These are phyloP conservation scores for Alentia gelatinosa DNA, from an alignment of 2,888 invertebrate species.

Conservation along the genomic window DNA sequence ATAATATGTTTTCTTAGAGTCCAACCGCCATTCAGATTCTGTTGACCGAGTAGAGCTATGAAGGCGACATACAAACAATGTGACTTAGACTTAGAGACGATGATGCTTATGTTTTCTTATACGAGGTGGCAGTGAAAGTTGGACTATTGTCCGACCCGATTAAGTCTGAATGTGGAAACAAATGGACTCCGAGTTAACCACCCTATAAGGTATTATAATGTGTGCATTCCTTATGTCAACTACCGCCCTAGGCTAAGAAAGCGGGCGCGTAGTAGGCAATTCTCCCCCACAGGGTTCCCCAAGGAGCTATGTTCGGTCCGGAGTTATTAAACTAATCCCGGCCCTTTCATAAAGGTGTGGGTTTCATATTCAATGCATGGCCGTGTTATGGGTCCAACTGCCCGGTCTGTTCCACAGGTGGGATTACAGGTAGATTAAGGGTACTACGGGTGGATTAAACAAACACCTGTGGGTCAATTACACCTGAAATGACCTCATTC, in stretches of 20 bases:
- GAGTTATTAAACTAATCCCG: not conserved
- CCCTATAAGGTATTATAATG: not conserved
- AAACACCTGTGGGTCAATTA: not conserved
- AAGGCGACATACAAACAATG: not conserved
- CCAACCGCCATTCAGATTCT: not conserved
- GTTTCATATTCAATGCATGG: not conserved
- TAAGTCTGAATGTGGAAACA: not conserved
- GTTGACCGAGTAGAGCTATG: not conserved
- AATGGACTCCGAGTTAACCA: not conserved
- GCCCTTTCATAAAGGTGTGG: not conserved
- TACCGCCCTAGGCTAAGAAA: no score
- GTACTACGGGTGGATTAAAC: not conserved
- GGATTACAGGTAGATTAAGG: slow-evolving; percentile 1
- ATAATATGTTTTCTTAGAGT: not conserved
- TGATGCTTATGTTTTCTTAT: not conserved
- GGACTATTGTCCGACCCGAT: not conserved
- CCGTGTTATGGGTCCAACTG: not conserved
- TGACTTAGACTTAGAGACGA: not conserved
- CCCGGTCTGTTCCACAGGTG: not conserved
- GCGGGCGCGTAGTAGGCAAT: no score
- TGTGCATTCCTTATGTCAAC: not conserved
- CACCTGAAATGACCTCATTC: not conserved
- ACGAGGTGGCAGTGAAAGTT: not conserved
- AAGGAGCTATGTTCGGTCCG: not conserved
- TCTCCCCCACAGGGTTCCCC: not conserved